Evolutionary conservation across 30 jellyfish, hydroid and myxozoan species (phyloP).

Genomic region (Calvadosia cruxmelitensis): DNA sequence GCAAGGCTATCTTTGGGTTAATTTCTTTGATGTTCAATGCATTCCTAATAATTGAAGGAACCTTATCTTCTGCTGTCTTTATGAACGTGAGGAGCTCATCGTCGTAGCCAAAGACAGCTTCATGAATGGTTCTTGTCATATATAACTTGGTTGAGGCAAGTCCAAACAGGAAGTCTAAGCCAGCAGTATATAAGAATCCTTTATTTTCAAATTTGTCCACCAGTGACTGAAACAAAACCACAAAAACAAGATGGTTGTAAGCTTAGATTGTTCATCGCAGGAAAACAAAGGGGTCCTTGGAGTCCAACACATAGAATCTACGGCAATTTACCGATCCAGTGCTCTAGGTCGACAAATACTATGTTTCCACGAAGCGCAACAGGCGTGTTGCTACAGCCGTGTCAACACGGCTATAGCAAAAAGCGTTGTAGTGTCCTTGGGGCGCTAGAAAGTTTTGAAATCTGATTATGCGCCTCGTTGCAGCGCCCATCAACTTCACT

Average conservation of each 20-base stretch:
- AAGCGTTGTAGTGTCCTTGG: too few relatives aligned
- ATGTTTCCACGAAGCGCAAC: too few relatives aligned
- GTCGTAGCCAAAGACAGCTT: constrained; percentile 73
- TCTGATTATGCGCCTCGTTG: too few relatives aligned
- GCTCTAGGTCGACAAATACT: too few relatives aligned
- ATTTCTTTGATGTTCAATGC: constrained; percentile 20
- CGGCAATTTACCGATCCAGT: too few relatives aligned
- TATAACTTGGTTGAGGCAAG: too few relatives aligned
- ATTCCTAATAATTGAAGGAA: not conserved
- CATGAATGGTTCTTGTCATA: constrained; percentile 42
- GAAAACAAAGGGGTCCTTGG: not conserved
- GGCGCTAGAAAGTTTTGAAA: too few relatives aligned
- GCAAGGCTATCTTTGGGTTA: constrained; percentile 70
- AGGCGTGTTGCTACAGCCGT: too few relatives aligned
- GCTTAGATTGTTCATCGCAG: not conserved
- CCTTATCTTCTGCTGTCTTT: constrained; percentile 10
- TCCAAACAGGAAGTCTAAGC: not conserved
- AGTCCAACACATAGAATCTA: not conserved
- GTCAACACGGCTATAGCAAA: too few relatives aligned
- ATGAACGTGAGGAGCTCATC: constrained; percentile 41
- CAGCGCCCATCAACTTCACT: too few relatives aligned
- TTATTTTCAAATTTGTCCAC: constrained; percentile 14
- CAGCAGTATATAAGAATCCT: not conserved
- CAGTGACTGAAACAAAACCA: constrained; percentile 24
- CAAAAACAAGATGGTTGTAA: not conserved